phyloP scores from a whole-genome alignment of 1,140 invertebrate species.

The Sycobia sp. region DNA sequence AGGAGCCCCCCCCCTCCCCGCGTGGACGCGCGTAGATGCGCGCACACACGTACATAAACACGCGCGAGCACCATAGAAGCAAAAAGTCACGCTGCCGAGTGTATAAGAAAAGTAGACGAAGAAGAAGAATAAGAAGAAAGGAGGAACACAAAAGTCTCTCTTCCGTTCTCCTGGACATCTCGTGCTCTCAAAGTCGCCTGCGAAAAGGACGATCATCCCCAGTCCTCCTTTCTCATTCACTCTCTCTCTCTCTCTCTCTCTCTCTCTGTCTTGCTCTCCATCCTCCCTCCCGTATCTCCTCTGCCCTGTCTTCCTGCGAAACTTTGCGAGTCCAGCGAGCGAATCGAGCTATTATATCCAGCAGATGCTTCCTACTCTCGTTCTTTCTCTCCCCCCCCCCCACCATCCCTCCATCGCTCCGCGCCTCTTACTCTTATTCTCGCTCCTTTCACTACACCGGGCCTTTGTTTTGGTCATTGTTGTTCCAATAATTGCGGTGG shows the following conservation, averaged over 20 bases:
- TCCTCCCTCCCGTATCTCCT: background rate
- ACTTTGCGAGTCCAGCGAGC: background rate
- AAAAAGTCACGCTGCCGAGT: too few species aligned
- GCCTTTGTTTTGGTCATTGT: constrained; percentile 55
- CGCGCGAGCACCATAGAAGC: too few species aligned
- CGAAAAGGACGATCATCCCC: too few species aligned
- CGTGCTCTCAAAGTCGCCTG: too few species aligned
- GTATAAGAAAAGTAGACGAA: background rate
- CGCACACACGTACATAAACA: too few species aligned
- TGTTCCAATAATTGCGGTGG: constrained; percentile 55
- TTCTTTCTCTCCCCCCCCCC: constrained; percentile 16
- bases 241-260: too few species aligned
- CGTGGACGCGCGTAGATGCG: too few species aligned
- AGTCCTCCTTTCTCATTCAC: constrained; percentile 18
- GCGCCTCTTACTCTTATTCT: constrained; percentile 30
- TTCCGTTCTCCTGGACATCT: constrained; percentile 30
- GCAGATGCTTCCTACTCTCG: constrained; percentile 49
- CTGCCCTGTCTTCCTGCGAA: constrained; percentile 21
- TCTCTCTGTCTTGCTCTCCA: too few species aligned
- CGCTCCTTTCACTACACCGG: constrained; percentile 38
- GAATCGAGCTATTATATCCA: constrained; percentile 50
- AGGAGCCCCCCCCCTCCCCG: too few species aligned
- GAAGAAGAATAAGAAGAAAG: background rate
- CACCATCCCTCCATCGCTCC: constrained; percentile 40
- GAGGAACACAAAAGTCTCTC: constrained; percentile 22